These are phyloP conservation scores for Lepus townsendii DNA, from an alignment of 2,797 vertebrate genomes.

Conservation along the genomic window DNA sequence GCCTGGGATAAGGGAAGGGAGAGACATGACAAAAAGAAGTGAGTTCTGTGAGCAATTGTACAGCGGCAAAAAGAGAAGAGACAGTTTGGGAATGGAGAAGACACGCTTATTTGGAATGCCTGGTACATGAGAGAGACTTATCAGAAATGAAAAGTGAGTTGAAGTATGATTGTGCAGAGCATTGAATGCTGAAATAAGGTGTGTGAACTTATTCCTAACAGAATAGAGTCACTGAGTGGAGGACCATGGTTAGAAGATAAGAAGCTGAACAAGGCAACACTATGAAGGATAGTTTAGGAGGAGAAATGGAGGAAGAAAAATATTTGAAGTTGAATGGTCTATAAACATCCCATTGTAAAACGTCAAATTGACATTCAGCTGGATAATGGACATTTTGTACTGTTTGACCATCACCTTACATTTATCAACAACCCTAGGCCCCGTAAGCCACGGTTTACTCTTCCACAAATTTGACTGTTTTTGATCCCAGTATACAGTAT, in stretches of 20 bases:
- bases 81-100: not conserved
- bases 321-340: not conserved
- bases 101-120: not conserved
- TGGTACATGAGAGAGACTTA: not conserved
- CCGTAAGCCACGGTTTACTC: not conserved
- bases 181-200: not conserved
- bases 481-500: not conserved
- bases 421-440: rapidly evolving
- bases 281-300: not conserved
- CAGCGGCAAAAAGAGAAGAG: not conserved
- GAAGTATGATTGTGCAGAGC: not conserved
- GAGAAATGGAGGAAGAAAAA: not conserved
- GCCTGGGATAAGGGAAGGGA: not conserved
- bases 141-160: not conserved
- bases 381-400: too few species aligned
- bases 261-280: not conserved
- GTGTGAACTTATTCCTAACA: not conserved
- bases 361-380: not conserved
- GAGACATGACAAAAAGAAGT: not conserved
- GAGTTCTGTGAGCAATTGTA: not conserved
- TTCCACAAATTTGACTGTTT: not conserved
- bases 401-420: not conserved
- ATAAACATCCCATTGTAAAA: not conserved
- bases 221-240: not conserved
- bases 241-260: not conserved